Percentiles rank a stretch among this genome's conserved stretches.
Conservation (phyloP, 2,888 invertebrate genomes). For the Laothoe populi region DNA sequence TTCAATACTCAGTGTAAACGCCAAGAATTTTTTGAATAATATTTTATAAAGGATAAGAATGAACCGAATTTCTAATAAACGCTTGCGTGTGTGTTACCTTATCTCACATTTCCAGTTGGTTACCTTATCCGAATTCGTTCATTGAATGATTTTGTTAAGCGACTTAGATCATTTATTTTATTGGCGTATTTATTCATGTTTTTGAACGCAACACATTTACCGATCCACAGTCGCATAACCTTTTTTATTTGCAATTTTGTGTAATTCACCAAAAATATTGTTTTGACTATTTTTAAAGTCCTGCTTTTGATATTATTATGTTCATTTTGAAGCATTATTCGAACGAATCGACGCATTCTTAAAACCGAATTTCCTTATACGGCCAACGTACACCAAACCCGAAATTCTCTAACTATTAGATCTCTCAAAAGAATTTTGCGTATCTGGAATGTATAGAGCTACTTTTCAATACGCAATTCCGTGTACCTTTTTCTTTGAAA, state of each 20-base stretch:
- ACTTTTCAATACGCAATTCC: slow-evolving; percentile 34
- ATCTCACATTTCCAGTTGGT: slow-evolving; percentile 68
- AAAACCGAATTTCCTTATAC: neutral
- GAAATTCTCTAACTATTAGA: neutral
- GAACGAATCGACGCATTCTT: neutral
- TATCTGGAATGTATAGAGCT: slow-evolving; percentile 20
- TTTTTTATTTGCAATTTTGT: neutral
- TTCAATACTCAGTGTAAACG: too few species aligned
- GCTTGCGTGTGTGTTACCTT: slow-evolving; percentile 57
- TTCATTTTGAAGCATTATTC: too few species aligned
- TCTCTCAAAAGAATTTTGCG: slow-evolving; percentile 15
- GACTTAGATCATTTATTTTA: slow-evolving; percentile 58
- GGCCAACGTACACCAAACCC: neutral
- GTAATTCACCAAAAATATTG: neutral
- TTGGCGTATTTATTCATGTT: slow-evolving; percentile 41
- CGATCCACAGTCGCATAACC: neutral
- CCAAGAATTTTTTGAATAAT: neutral
- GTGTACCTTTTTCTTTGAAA: slow-evolving; percentile 49
- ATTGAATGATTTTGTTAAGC: slow-evolving; percentile 63
- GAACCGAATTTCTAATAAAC: slow-evolving; percentile 33
- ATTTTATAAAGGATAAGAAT: slow-evolving; percentile 31
- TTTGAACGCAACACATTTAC: too few species aligned
- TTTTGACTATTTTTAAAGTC: too few species aligned
- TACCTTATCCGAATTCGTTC: slow-evolving; percentile 58
- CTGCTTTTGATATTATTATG: too few species aligned